Percentiles rank a stretch among this genome's conserved stretches.
Conservation (phyloP, 2,113 vertebrate species). For the Mormyrus lacerda region DNA sequence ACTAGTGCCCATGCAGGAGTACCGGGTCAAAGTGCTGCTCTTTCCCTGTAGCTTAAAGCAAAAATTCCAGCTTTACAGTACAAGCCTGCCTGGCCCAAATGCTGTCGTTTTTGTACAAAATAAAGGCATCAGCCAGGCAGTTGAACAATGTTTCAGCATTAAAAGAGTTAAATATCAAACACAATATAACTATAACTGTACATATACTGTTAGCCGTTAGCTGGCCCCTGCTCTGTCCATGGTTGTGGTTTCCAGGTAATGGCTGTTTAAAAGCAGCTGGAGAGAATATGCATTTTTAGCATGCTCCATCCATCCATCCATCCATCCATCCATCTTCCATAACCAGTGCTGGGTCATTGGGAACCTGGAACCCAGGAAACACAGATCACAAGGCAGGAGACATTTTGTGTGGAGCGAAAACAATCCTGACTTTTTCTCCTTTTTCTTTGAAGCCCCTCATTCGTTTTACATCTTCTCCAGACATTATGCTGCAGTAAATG, state of each 20-base stretch:
- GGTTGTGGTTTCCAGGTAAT: not conserved
- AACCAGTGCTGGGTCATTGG: not conserved
- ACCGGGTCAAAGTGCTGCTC: not conserved
- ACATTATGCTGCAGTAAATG: not conserved
- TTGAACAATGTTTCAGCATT: not conserved
- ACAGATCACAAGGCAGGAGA: not conserved
- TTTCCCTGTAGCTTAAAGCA: not conserved
- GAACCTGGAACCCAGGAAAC: not conserved
- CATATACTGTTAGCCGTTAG: not conserved
- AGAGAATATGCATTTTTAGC: not conserved
- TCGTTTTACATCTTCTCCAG: not conserved
- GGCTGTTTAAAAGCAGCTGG: not conserved
- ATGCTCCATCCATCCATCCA: not conserved
- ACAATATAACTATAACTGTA: too few relatives aligned
- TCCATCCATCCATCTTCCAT: not conserved
- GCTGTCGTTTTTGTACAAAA: not conserved
- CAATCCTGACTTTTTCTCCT: not conserved
- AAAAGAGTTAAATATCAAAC: not conserved
- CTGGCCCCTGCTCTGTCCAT: not conserved
- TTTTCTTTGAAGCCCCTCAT: not conserved
- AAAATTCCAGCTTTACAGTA: not conserved
- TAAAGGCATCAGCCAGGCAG: not conserved
- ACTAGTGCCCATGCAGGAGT: not conserved
- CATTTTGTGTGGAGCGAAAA: not conserved
- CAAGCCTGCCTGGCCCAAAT: not conserved